Evolutionary conservation across 2,888 invertebrate genomes (phyloP), one percentile per base, ranked within the genome.

Genomic region (Lacanobia oleracea): DNA sequence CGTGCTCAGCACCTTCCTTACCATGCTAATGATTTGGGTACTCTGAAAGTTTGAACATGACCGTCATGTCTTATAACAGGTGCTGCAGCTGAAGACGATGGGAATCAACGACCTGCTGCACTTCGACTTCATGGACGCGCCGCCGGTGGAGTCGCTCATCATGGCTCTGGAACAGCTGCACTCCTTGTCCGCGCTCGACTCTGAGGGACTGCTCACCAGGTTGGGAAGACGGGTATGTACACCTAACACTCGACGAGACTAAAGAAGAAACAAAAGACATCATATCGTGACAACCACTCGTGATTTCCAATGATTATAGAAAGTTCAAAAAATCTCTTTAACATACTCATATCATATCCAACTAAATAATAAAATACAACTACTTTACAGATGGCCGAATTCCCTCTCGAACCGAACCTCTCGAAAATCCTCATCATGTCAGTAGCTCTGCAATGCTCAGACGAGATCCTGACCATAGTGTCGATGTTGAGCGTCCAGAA

Each of bases 111-210:
- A 99, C 95, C 96, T 99, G 67, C 95, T 99, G 33, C 98, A 99
- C 91, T 99, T 99, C 93, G 99, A 99, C 96, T 99, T 99, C 96
- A 99, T 99, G 99, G 99, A 99, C 93, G 99, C 99, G 0, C 99
- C 99, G 37, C 99, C 99, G 0, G 99, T 99, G 27, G 99, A 99
- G 95, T 99, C 99, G 0, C 97, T 99, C 83, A 99, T 99, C 75
- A 99, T 99, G 97, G 99, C 99, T 21, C 96, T 99, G 85, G 99
- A 99, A 89, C 99, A 99, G 86, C 96, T 99, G 80, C 99, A 99
- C 93, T 99, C 99, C 8, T 96, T 99, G 5, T 99, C 99, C 51
- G 99, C 99, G 0, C 96, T 99, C 16, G 99, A 99, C 91, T 98
- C 99, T 78, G 99, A 99, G 93, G 99, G 99, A 16, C 95, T 98